Evolutionary conservation across 2,888 invertebrate genomes (phyloP).

Genomic region (Criorhina ranunculi): DNA sequence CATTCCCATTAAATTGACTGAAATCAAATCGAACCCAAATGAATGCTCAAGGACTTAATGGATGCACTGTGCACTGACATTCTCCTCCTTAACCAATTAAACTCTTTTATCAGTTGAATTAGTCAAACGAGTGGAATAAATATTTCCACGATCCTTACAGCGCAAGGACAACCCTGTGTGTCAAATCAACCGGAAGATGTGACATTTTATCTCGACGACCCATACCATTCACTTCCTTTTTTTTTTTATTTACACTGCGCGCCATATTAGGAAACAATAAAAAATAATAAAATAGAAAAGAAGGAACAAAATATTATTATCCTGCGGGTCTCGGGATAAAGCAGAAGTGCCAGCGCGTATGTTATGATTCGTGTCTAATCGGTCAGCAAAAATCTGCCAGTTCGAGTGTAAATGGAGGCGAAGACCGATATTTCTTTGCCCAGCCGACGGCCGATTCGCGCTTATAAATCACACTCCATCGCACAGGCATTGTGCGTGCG

Average conservation of each 20-base stretch:
- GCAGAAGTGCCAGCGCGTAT: slow-evolving; percentile 55
- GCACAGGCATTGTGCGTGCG: slow-evolving; percentile 58
- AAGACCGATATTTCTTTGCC: slow-evolving; percentile 31
- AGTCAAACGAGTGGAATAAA: slow-evolving; percentile 42
- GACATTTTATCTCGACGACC: slow-evolving; percentile 34
- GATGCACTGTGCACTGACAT: neutral
- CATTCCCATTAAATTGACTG: slow-evolving; percentile 62
- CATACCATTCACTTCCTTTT: neutral
- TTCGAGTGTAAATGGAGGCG: slow-evolving; percentile 68
- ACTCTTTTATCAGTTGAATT: slow-evolving; percentile 59
- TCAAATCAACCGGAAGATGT: slow-evolving; percentile 74
- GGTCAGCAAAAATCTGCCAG: slow-evolving; percentile 73
- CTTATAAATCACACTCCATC: slow-evolving; percentile 63
- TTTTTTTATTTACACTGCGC: slow-evolving; percentile 31
- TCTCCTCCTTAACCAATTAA: slow-evolving; percentile 59
- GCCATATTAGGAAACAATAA: slow-evolving; percentile 59
- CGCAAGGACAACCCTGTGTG: slow-evolving; percentile 18
- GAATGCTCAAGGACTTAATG: neutral
- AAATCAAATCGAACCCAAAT: slow-evolving; percentile 22
- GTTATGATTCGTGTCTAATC: slow-evolving; percentile 77
- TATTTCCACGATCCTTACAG: slow-evolving; percentile 20
- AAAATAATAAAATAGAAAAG: slow-evolving; percentile 69
- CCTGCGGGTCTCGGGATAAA: slow-evolving; percentile 50
- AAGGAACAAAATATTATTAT: slow-evolving; percentile 53
- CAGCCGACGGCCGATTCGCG: slow-evolving; percentile 26